phyloP scores from a whole-genome alignment of 2,113 vertebrate species.

The Oncorhynchus kisutch region DNA sequence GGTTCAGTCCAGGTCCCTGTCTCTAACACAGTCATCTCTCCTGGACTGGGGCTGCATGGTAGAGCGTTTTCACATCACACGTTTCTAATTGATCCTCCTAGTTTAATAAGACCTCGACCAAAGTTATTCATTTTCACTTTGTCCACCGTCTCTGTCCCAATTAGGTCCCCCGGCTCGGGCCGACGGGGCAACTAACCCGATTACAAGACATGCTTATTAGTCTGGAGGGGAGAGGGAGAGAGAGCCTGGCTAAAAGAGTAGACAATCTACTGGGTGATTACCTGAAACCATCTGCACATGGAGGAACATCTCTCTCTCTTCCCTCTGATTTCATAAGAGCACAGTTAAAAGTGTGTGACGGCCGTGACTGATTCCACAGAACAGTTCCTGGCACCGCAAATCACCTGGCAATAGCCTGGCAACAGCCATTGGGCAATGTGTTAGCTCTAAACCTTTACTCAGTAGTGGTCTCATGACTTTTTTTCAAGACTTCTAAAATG shows the following conservation, averaged over 20 bases:
- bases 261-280: conserved; percentile 67
- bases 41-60: conserved; percentile 68
- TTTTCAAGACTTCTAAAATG: too few species aligned
- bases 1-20: neutral
- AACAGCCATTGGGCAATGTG: too few species aligned
- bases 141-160: conserved; percentile 96
- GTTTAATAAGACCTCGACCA: conserved; percentile 96
- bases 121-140: conserved; percentile 99
- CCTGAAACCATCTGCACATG: conserved; percentile 35
- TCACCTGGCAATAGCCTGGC: too few species aligned
- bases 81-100: conserved; percentile 71
- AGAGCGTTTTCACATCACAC: conserved; percentile 96
- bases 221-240: conserved; percentile 68
- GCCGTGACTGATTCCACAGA: neutral
- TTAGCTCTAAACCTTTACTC: too few species aligned
- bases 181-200: conserved; percentile 91
- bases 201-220: conserved; percentile 97
- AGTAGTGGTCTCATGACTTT: too few species aligned
- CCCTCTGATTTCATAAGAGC: neutral
- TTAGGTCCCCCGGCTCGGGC: conserved; percentile 96
- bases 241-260: conserved; percentile 79
- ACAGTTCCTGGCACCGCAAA: neutral
- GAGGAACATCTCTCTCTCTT: conserved; percentile 2
- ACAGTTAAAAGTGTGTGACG: neutral
- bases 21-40: neutral